A percentile compares a stretch with the other conserved stretches of the same genome.
phyloP scores from a whole-genome alignment of 1,140 invertebrate species.

The Mizuhopecten yessoensis region DNA sequence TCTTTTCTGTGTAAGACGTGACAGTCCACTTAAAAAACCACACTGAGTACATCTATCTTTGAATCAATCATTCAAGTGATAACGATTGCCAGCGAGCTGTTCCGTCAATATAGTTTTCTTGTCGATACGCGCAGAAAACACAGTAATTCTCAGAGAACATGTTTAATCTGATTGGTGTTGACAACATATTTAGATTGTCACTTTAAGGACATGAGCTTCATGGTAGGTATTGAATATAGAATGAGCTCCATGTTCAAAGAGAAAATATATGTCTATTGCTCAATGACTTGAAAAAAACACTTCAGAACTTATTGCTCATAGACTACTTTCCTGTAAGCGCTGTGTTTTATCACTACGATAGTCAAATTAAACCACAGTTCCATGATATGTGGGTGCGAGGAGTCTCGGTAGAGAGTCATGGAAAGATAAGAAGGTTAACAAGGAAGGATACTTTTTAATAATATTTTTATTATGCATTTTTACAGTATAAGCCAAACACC shows the following conservation, averaged over 20 bases:
- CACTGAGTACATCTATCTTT: background rate
- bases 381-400: too few relatives aligned
- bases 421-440: too few relatives aligned
- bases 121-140: background rate
- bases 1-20: background rate
- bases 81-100: background rate
- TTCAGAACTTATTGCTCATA: background rate
- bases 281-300: too few relatives aligned
- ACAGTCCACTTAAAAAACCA: background rate
- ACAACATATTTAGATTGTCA: background rate
- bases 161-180: background rate
- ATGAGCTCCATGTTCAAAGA: background rate
- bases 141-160: background rate
- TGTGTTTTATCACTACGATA: background rate
- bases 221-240: background rate
- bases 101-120: constrained; percentile 22
- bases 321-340: background rate
- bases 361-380: background rate
- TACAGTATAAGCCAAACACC: too few relatives aligned
- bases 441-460: too few relatives aligned
- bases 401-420: too few relatives aligned
- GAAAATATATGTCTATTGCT: background rate
- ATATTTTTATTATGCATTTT: too few relatives aligned
- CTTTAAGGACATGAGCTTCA: background rate
- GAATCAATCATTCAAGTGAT: constrained; percentile 5